These are phyloP conservation scores for Chelonoidis abingdonii DNA, from an alignment of 2,113 vertebrate genomes.

Conservation along the genomic window DNA sequence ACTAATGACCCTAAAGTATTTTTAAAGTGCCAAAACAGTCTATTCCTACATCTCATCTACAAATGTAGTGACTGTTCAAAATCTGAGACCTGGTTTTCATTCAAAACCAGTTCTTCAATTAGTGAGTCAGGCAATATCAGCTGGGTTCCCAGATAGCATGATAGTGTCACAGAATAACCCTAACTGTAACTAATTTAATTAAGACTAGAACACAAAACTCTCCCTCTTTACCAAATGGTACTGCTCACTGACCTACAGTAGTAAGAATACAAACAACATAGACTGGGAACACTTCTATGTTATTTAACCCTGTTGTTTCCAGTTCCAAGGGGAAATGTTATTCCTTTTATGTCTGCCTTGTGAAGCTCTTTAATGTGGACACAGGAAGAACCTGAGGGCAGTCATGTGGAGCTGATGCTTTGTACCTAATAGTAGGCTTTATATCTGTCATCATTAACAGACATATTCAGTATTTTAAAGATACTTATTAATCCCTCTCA, in stretches of 20 bases:
- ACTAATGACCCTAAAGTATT: not conserved
- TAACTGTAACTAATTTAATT: constrained; percentile 75
- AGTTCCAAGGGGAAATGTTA: constrained; percentile 25
- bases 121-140: constrained; percentile 59
- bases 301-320: constrained; percentile 46
- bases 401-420: not conserved
- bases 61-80: constrained; percentile 45
- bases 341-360: constrained; percentile 36
- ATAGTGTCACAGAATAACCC: constrained; percentile 68
- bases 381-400: constrained; percentile 16
- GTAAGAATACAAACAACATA: constrained; percentile 3
- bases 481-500: not conserved
- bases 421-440: not conserved
- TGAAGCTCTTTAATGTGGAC: constrained; percentile 9
- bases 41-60: not conserved
- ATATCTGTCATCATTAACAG: not conserved
- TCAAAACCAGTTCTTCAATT: constrained; percentile 73
- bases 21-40: not conserved
- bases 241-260: constrained; percentile 61
- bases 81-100: constrained; percentile 48
- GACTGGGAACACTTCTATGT: constrained; percentile 35
- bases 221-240: constrained; percentile 54
- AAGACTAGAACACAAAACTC: constrained; percentile 59
- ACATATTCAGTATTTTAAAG: not conserved
- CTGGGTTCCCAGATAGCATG: constrained; percentile 66